phyloP scores from a whole-genome alignment of 1,140 invertebrate genomes.

The Goniozus legneri region DNA sequence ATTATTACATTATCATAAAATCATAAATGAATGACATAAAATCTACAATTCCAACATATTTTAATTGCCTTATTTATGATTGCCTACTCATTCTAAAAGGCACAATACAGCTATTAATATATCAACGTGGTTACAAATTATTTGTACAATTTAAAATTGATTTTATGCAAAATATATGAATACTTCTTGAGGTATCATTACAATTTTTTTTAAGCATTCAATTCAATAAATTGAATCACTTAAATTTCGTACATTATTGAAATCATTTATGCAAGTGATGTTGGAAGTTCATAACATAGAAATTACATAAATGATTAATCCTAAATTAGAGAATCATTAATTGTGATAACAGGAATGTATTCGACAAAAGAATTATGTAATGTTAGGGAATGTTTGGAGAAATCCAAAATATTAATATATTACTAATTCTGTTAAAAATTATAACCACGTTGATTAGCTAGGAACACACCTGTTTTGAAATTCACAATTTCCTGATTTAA shows the following conservation, averaged over 20 bases:
- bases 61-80: conserved; percentile 47
- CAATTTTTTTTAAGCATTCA: neutral
- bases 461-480: conserved; percentile 46
- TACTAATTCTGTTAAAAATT: conserved; percentile 31
- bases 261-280: conserved; percentile 13
- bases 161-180: neutral
- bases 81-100: conserved; percentile 50
- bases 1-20: conserved; percentile 41
- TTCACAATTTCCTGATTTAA: conserved; percentile 32
- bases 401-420: conserved; percentile 33
- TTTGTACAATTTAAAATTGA: neutral
- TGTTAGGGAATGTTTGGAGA: conserved; percentile 42
- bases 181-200: neutral
- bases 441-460: conserved; percentile 51
- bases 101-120: conserved; percentile 52
- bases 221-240: conserved; percentile 21
- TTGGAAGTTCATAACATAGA: conserved; percentile 5
- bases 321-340: no score
- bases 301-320: no score
- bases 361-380: conserved; percentile 34
- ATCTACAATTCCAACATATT: conserved; percentile 45
- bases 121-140: conserved; percentile 49
- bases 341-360: conserved; percentile 44
- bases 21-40: conserved; percentile 46
- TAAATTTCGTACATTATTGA: conserved; percentile 21